A percentile compares a stretch with the other conserved stretches of the same genome.
phyloP scores from a whole-genome alignment of 1,140 invertebrate species.

The Conus ventricosus region DNA sequence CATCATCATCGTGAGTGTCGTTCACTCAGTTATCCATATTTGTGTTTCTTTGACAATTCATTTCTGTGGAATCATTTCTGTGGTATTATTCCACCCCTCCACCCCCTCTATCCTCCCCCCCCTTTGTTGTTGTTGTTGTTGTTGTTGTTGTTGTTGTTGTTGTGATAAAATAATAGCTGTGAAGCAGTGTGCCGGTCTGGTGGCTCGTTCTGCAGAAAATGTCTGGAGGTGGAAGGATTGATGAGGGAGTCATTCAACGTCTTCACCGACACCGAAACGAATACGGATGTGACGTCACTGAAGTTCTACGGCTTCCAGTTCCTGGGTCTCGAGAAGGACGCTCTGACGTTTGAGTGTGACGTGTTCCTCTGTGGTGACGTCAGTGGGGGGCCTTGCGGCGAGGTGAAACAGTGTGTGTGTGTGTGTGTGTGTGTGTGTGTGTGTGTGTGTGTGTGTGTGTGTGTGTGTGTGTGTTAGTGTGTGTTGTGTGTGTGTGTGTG shows the following conservation, averaged over 20 bases:
- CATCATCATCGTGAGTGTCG: too few relatives aligned
- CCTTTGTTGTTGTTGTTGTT: too few relatives aligned
- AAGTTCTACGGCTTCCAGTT: constrained; percentile 32
- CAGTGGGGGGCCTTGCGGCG: constrained; percentile 16
- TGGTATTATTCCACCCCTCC: neutral
- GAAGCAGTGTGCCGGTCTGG: too few relatives aligned
- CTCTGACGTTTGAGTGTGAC: constrained; percentile 29
- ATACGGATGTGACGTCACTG: constrained; percentile 24
- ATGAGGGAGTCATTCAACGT: constrained; percentile 7
- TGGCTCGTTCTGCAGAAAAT: neutral
- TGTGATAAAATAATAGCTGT: too few relatives aligned
- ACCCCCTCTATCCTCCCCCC: neutral
- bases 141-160: too few relatives aligned
- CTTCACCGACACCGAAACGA: constrained; percentile 25
- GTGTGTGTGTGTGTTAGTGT: too few relatives aligned
- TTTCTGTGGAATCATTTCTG: neutral
- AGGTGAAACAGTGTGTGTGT: neutral
- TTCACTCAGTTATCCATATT: too few relatives aligned
- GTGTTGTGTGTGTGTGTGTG: too few relatives aligned
- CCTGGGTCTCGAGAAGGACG: constrained; percentile 17
- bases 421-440: constrained; percentile 13
- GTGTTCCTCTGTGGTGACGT: constrained; percentile 27
- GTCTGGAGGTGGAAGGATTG: constrained; percentile 18
- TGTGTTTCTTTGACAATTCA: neutral
- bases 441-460: constrained; percentile 1